phyloP scores from a whole-genome alignment of 2,113 vertebrate species.

The Carassius auratus region DNA sequence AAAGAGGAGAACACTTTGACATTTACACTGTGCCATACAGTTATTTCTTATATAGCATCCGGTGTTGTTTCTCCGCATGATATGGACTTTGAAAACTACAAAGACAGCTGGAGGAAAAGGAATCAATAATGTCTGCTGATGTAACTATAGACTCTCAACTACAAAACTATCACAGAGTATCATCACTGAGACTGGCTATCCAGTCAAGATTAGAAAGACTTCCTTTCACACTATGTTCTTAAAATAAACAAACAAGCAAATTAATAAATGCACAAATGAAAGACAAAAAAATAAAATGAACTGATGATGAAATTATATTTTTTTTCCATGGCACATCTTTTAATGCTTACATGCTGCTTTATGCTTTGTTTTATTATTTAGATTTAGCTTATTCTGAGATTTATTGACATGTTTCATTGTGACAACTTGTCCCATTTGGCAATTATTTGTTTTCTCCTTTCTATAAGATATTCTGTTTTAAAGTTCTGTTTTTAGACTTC shows the following conservation, averaged over 20 bases:
- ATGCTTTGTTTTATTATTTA: background rate
- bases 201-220: background rate
- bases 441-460: background rate
- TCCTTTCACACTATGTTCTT: background rate
- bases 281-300: background rate
- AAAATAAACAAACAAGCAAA: background rate
- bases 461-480: background rate
- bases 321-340: too few species aligned
- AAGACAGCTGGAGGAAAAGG: background rate
- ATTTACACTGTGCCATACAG: background rate
- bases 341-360: background rate
- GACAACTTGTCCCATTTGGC: background rate
- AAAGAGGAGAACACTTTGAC: background rate
- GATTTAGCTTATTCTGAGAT: background rate
- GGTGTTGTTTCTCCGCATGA: background rate
- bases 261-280: background rate
- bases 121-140: background rate
- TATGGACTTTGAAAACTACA: background rate
- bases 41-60: background rate
- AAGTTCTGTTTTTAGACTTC: background rate
- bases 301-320: too few species aligned
- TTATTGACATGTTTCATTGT: background rate
- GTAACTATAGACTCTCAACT: constrained; percentile 10
- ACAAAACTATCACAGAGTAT: background rate
- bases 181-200: background rate